A percentile compares a stretch with the other conserved stretches of the same genome.
phyloP scores from a whole-genome alignment of 2,113 vertebrate genomes.

The Myxocyprinus asiaticus region DNA sequence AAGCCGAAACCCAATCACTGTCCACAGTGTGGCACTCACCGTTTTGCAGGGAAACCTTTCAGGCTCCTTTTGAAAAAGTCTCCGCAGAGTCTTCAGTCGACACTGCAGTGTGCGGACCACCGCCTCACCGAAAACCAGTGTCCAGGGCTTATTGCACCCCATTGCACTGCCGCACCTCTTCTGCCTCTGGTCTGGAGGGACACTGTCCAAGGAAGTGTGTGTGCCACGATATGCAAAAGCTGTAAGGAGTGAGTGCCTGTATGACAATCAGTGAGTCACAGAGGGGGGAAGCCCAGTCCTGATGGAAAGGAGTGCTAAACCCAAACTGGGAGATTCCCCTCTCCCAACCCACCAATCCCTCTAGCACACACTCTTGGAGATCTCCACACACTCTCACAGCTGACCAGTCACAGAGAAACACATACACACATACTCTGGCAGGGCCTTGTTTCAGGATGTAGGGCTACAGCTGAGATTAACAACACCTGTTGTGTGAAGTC shows the following conservation, averaged over 20 bases:
- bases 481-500: constrained; percentile 43
- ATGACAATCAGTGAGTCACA: not conserved
- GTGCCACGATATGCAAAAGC: not conserved
- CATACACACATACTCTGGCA: constrained; percentile 29
- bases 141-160: constrained; percentile 44
- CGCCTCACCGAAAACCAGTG: constrained; percentile 16
- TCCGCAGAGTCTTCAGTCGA: constrained; percentile 49
- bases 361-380: constrained; percentile 47
- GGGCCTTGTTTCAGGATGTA: constrained; percentile 11
- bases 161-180: constrained; percentile 1
- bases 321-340: constrained; percentile 45
- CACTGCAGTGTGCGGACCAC: constrained; percentile 13
- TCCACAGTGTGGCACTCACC: constrained; percentile 41
- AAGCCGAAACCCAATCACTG: constrained; percentile 31
- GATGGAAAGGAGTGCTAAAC: constrained; percentile 13
- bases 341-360: constrained; percentile 25
- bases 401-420: constrained; percentile 37
- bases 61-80: constrained; percentile 22
- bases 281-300: constrained; percentile 27
- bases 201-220: not conserved
- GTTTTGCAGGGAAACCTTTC: constrained; percentile 13
- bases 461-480: constrained; percentile 40
- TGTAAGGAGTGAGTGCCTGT: constrained; percentile 18
- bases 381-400: constrained; percentile 52
- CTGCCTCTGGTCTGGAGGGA: not conserved